A percentile compares a stretch with the other conserved stretches of the same genome.
Evolutionary conservation across 2,888 invertebrate genomes (phyloP).

Genomic region (Altica lythri): DNA sequence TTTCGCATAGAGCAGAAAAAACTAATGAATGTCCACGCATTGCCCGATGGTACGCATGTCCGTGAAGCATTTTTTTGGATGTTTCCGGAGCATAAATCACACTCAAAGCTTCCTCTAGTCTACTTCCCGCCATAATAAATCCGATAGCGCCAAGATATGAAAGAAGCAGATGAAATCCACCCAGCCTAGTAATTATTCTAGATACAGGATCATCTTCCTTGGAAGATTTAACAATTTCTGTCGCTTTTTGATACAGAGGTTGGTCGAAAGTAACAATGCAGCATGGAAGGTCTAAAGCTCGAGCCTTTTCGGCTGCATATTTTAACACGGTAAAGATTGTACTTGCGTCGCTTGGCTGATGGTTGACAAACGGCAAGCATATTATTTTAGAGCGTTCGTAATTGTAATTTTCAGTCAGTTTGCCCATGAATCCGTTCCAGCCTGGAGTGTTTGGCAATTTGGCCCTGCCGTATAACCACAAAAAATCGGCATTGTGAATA

Average conservation of each 20-base stretch:
- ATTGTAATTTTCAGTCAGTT: constrained; percentile 1
- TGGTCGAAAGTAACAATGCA: constrained; percentile 2
- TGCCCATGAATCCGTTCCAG: constrained; percentile 3
- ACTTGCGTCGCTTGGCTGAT: background rate
- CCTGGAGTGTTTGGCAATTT: constrained; percentile 1
- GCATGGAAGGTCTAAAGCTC: background rate
- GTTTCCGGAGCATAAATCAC: background rate
- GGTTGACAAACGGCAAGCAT: constrained; percentile 1
- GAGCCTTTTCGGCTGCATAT: background rate
- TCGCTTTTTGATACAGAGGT: background rate
- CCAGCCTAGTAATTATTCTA: background rate
- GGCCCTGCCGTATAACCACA: constrained; percentile 1
- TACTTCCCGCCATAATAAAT: background rate
- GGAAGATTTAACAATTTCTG: background rate
- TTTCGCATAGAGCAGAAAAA: constrained; percentile 5
- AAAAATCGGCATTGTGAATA: constrained; percentile 4
- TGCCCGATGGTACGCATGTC: background rate
- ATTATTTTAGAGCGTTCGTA: constrained; percentile 6
- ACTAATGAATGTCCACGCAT: constrained; percentile 6
- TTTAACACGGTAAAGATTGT: background rate
- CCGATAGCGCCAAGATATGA: background rate
- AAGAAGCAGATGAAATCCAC: background rate
- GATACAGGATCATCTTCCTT: background rate
- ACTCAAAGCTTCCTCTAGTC: background rate
- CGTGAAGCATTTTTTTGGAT: background rate